These are phyloP conservation scores for Brachypalpus laphriformis DNA, from an alignment of 2,888 invertebrate species.

Conservation along the genomic window DNA sequence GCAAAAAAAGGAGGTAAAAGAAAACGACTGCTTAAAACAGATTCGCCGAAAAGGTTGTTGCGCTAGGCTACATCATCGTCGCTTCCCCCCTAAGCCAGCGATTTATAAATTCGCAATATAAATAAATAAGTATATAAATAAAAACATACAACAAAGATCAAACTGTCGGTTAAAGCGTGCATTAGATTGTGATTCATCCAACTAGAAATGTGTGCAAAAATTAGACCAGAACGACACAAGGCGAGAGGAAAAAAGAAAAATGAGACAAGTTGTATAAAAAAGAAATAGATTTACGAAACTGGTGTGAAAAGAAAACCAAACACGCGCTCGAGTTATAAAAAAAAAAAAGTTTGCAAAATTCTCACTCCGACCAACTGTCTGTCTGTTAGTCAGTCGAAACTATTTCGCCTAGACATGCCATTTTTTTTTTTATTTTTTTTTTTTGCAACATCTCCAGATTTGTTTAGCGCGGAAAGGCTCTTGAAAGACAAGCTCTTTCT, in stretches of 20 bases:
- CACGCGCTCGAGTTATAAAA: slow-evolving; percentile 41
- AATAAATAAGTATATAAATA: not conserved
- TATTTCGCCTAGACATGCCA: not conserved
- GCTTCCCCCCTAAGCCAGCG: not conserved
- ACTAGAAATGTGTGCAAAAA: slow-evolving; percentile 14
- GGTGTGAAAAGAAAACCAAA: slow-evolving; percentile 20
- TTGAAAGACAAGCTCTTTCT: slow-evolving; percentile 6
- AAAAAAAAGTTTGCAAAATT: slow-evolving; percentile 29
- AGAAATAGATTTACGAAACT: slow-evolving; percentile 20
- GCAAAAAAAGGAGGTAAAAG: not conserved
- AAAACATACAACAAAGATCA: not conserved
- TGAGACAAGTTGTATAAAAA: not conserved
- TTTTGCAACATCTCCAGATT: slow-evolving; percentile 21
- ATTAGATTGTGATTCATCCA: slow-evolving; percentile 28
- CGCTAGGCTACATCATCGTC: slow-evolving; percentile 16
- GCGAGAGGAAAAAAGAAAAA: slow-evolving; percentile 2
- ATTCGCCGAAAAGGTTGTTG: slow-evolving; percentile 46
- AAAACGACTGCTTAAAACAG: slow-evolving; percentile 23
- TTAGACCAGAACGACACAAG: slow-evolving; percentile 41
- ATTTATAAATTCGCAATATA: slow-evolving; percentile 24
- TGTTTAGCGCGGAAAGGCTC: slow-evolving; percentile 16
- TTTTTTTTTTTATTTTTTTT: not conserved
- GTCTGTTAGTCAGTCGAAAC: slow-evolving; percentile 24
- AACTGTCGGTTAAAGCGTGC: not conserved
- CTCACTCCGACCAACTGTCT: not conserved